Base-by-base conservation (phyloP, 2,113 vertebrate species). In the Eulemur rufifrons region DNA sequence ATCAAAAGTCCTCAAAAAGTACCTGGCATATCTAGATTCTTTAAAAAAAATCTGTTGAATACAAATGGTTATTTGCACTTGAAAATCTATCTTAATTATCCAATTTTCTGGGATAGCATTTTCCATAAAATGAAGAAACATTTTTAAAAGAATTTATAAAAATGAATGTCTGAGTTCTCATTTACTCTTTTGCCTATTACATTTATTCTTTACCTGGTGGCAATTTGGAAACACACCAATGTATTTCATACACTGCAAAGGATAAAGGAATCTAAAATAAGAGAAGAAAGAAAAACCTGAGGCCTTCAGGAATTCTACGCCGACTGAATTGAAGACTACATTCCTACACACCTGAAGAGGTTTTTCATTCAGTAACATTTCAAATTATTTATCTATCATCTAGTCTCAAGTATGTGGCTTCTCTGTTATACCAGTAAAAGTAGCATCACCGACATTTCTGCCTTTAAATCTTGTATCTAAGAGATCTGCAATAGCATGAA, bases 201-300 rank as follows among this genome's bases (percentile, higher is more conserved):
- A 83, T 83, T 45, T 89, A 47, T 39, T 64, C 83, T 54, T 86
- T 87, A 81, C 71, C 64, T 89, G 23, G 39, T 63, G 32, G 39
- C 71, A 84, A 45, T 81, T 90, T 93, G 73, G 54, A 90, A 56
- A 89, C 34, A 89, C 77, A 77, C 34, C 42, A 74, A 86, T 71
- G 56, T 83, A 56, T 71, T 9, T 82, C 4, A 83, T 34, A 61
- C 59, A 27, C 68, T 69, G 18, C n/a, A 68, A 68, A 91, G 76
- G 42, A 66, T 66, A 82, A 81, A 86, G 29, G 45, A 74, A 82
- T 85, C 21, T 45, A 68, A 92, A 88, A 88, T 61, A 71, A 86
- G 14, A 83, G 69, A 89, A 89, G n/a, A 29, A 63, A 87, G 77
- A 78, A 88, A 87, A 77, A 86, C 25, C 77, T 69, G 52, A 61